These are phyloP conservation scores for Cephus runcator DNA, from an alignment of 2,888 invertebrate genomes.

Conservation along the genomic window DNA sequence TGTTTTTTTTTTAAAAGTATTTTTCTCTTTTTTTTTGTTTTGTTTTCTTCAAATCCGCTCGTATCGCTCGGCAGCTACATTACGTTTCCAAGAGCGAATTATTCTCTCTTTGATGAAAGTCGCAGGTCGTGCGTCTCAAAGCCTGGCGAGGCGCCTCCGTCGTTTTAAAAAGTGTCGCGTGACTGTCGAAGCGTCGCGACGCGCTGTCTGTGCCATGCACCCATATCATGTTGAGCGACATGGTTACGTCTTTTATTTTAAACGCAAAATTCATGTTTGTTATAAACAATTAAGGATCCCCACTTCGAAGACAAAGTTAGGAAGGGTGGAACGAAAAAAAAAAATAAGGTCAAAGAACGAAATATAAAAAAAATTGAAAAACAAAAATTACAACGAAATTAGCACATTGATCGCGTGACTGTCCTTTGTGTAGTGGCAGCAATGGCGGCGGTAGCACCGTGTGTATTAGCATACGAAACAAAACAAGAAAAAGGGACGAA, in stretches of 20 bases:
- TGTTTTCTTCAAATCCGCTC: neutral
- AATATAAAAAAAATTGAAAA: neutral
- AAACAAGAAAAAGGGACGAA: neutral
- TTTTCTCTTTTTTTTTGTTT: neutral
- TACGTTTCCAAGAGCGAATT: neutral
- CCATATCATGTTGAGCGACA: neutral
- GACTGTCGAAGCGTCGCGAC: neutral
- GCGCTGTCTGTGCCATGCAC: neutral
- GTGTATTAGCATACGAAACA: neutral
- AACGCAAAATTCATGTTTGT: neutral
- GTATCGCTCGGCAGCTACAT: neutral
- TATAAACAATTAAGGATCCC: neutral
- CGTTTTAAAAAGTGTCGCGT: neutral
- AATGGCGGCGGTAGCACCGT: neutral
- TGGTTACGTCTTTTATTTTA: neutral
- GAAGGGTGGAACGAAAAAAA: neutral
- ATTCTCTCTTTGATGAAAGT: neutral
- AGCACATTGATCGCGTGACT: neutral
- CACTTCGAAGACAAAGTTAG: neutral
- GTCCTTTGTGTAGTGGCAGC: neutral
- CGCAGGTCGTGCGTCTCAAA: neutral
- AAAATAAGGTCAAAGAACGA: neutral
- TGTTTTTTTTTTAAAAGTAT: slow-evolving; percentile 3
- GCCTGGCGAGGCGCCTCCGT: neutral
- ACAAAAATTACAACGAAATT: neutral